These are phyloP conservation scores for Petrolisthes manimaculis DNA, from an alignment of 2,888 invertebrate genomes.

Conservation along the genomic window DNA sequence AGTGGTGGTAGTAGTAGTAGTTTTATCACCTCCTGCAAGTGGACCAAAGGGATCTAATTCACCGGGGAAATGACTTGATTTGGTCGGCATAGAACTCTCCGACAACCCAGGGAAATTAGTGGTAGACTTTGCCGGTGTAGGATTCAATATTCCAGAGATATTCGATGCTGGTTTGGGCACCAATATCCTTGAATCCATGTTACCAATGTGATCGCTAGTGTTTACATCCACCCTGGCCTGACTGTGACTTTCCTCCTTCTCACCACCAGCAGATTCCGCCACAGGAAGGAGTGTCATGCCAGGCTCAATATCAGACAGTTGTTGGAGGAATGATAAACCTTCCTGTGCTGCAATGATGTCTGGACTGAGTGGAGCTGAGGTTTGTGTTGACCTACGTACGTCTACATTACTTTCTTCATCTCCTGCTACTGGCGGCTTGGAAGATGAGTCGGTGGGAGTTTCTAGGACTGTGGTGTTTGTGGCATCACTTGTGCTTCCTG, in stretches of 20 bases:
- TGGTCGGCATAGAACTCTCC: background rate
- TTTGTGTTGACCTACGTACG: background rate
- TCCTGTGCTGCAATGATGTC: constrained; percentile 62
- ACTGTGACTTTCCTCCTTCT: background rate
- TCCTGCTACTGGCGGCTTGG: no score
- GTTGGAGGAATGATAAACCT: constrained; percentile 54
- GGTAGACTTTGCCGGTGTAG: no score
- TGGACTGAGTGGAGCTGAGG: constrained; percentile 51
- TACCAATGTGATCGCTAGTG: no score
- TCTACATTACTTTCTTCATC: background rate
- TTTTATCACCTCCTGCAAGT: constrained; percentile 5
- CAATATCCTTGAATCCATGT: no score
- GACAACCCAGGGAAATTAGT: no score
- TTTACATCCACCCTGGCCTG: background rate
- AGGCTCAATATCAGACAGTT: constrained; percentile 38
- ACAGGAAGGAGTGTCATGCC: background rate
- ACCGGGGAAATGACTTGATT: constrained; percentile 14
- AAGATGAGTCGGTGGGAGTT: no score
- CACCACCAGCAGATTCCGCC: background rate
- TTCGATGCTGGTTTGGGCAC: no score
- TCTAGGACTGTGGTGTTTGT: background rate
- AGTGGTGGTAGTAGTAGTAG: no score
- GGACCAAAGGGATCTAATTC: constrained; percentile 29
- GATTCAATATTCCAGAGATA: no score
- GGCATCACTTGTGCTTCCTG: background rate